These are phyloP conservation scores for Tinamus guttatus DNA, from an alignment of 2,113 vertebrate species.

Conservation along the genomic window DNA sequence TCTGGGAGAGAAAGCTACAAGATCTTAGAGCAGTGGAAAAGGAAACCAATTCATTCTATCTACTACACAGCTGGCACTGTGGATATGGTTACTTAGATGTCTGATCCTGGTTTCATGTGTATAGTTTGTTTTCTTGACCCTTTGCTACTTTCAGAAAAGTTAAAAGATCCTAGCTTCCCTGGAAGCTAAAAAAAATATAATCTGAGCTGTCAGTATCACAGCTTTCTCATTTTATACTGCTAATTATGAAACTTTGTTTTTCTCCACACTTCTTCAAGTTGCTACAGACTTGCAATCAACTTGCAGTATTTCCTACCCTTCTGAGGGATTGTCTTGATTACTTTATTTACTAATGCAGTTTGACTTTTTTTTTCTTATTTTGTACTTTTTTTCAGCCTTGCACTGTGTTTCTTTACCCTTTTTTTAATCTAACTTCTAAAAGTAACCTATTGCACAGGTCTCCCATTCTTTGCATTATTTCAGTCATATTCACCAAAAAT, in stretches of 20 bases:
- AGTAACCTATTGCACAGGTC: not conserved
- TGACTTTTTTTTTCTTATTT: no score
- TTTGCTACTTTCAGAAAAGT: not conserved
- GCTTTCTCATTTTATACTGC: not conserved
- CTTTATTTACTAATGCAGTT: not conserved
- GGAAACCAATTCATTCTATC: not conserved
- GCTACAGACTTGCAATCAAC: not conserved
- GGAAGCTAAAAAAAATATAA: not conserved
- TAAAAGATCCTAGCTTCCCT: not conserved
- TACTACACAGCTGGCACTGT: not conserved
- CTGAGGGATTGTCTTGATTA: not conserved
- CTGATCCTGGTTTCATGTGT: not conserved
- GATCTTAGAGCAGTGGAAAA: not conserved
- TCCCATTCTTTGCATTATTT: not conserved
- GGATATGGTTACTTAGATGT: not conserved
- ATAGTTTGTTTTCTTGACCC: not conserved
- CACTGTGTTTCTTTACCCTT: not conserved
- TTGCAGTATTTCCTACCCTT: not conserved
- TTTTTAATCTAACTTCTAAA: no score
- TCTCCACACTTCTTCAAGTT: not conserved
- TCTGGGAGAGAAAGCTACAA: not conserved
- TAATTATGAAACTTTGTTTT: not conserved
- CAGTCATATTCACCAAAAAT: not conserved
- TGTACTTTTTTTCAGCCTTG: no score
- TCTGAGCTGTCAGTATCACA: not conserved